These are phyloP conservation scores for Osmerus mordax DNA, from an alignment of 2,113 vertebrate genomes.

Conservation along the genomic window DNA sequence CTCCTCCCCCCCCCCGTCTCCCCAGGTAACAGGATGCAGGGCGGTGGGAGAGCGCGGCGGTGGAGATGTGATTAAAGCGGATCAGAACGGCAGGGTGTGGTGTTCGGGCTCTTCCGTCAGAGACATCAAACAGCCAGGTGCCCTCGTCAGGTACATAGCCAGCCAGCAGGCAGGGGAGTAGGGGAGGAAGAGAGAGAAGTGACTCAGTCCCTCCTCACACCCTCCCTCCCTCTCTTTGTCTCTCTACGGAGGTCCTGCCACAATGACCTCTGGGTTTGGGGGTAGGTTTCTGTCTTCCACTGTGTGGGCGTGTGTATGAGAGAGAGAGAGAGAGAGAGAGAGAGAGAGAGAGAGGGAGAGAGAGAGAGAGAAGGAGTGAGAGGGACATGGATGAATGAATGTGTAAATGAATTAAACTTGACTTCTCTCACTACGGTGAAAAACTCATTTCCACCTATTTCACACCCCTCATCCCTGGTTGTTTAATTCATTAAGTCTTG, in stretches of 20 bases:
- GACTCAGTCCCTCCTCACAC: constrained; percentile 44
- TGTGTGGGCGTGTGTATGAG: constrained; percentile 15
- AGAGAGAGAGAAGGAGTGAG: background rate
- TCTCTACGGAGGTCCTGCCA: background rate
- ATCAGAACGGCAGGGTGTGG: constrained; percentile 52
- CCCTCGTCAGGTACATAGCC: constrained; percentile 47
- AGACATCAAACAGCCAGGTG: constrained; percentile 62
- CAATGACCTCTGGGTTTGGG: constrained; percentile 27
- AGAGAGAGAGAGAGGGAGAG: background rate
- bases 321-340: background rate
- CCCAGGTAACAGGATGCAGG: constrained; percentile 59
- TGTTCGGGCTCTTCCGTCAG: constrained; percentile 51
- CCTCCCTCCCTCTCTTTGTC: constrained; percentile 20
- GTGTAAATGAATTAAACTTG: constrained; percentile 45
- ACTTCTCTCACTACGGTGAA: constrained; percentile 22
- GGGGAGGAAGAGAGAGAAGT: constrained; percentile 48
- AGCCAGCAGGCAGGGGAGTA: constrained; percentile 40
- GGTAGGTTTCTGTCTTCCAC: constrained; percentile 12
- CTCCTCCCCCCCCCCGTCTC: constrained; percentile 49
- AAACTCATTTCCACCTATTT: constrained; percentile 48
- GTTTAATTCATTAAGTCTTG: constrained; percentile 29
- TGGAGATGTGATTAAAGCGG: constrained; percentile 49
- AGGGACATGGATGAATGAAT: constrained; percentile 16
- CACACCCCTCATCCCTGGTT: constrained; percentile 19
- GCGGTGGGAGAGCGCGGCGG: constrained; percentile 30